These are phyloP conservation scores for Agrilus cyanescens DNA, from an alignment of 2,888 invertebrate species.

Conservation along the genomic window DNA sequence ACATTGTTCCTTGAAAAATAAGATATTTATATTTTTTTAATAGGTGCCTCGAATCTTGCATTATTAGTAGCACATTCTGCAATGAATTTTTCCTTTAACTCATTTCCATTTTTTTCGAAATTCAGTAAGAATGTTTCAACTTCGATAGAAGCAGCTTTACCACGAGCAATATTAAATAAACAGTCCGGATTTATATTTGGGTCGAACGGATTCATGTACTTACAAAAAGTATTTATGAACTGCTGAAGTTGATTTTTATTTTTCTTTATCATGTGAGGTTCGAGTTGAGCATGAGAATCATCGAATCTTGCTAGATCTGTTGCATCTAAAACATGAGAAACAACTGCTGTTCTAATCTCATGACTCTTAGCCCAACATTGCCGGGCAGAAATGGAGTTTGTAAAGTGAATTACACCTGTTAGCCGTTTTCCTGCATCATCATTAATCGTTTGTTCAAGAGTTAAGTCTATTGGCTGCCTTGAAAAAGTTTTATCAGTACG, in stretches of 20 bases:
- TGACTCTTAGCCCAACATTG: conserved; percentile 21
- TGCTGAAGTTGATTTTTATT: not conserved
- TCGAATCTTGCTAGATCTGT: not conserved
- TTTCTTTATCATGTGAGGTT: not conserved
- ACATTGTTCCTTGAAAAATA: not conserved
- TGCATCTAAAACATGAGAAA: conserved; percentile 3
- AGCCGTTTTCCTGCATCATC: conserved; percentile 19
- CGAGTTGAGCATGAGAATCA: not conserved
- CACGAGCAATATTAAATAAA: conserved; percentile 6
- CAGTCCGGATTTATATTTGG: not conserved
- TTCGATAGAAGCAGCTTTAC: conserved; percentile 9
- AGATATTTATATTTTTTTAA: conserved; percentile 4
- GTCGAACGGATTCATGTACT: not conserved
- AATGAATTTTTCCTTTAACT: conserved; percentile 8
- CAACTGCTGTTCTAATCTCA: conserved; percentile 15
- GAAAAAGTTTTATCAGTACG: conserved; percentile 18
- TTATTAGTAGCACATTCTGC: conserved; percentile 8
- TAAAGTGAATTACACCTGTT: conserved; percentile 14
- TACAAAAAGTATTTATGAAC: not conserved
- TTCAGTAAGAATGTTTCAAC: conserved; percentile 13
- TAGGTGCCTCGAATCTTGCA: conserved; percentile 10
- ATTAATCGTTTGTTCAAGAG: conserved; percentile 20
- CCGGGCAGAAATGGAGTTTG: conserved; percentile 17
- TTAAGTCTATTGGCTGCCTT: conserved; percentile 17
- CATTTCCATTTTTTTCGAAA: conserved; percentile 9